Evolutionary conservation across 2,797 vertebrate genomes (phyloP), one percentile per base, ranked within the genome.

Genomic region (Artibeus lituratus): DNA sequence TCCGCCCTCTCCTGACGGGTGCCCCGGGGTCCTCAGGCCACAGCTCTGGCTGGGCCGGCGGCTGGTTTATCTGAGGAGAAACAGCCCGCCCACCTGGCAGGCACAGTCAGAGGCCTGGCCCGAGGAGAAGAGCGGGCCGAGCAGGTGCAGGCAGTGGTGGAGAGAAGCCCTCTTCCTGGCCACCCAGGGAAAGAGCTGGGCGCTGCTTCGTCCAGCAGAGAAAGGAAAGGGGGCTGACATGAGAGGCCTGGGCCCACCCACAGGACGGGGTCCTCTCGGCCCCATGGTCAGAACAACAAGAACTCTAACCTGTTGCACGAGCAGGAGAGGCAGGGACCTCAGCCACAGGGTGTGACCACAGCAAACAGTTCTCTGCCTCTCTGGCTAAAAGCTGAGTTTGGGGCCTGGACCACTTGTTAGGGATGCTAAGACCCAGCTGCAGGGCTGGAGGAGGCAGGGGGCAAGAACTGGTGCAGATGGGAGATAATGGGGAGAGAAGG

Each of bases 181-280:
- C n/a, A 11, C 21, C 47, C 19, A 18, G 14, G 73, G 49, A 15
- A 59, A 62, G 47, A 49, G 51, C 59, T 73, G 14, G 3, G 24
- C 19, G 57, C 39, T 12, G 29, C 8, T 87, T 47, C 24, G 44
- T 65, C 78, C 42, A 81, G 35, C 42, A 69, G 76, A 76, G 51
- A 76, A 72, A n/a, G 29, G 18, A 11, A 35, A 15, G 53, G 0
- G 21, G 37, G 8, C 35, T 44, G 4, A 3, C 44, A 15, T 26
- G 26, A 85, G 32, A 70, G 21, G 7, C 73, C 59, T 37, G 3
- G 51, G 32, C 16, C 72, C 76, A 7, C 74, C 80, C 67, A 21
- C 11, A 42, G 21, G 10, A 21, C 44, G 1, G n/a, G 32, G 18
- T 16, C 65, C 24, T n/a, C 0, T n/a, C 0, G 0, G 69, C 18